Conservation (phyloP, 2,888 invertebrate species). For the Agrotis clavis region DNA sequence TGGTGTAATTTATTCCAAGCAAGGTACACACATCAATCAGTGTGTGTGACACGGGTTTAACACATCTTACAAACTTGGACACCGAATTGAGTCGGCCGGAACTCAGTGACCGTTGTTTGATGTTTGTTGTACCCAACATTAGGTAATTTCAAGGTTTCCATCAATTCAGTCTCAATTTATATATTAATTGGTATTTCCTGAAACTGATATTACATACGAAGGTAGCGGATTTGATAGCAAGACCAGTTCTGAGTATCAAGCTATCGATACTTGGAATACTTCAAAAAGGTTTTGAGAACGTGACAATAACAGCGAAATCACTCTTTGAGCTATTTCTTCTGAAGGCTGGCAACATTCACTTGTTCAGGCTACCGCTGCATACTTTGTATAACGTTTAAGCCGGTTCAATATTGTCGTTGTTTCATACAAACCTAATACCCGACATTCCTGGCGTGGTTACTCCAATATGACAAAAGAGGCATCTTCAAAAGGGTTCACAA, state of each 20-base stretch:
- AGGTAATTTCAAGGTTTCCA: constrained; percentile 18
- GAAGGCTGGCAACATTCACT: background rate
- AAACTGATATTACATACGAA: background rate
- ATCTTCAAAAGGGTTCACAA: constrained; percentile 34
- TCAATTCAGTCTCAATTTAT: background rate
- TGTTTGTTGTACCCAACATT: constrained; percentile 15
- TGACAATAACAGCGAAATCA: background rate
- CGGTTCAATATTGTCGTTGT: constrained; percentile 3
- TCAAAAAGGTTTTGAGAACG: background rate
- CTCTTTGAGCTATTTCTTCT: background rate
- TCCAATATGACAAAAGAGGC: constrained; percentile 22
- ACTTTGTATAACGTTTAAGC: background rate
- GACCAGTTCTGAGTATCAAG: background rate
- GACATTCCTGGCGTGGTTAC: background rate
- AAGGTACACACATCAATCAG: constrained; percentile 49
- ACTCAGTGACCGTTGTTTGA: constrained; percentile 26
- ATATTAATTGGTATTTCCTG: constrained; percentile 5
- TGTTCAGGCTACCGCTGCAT: background rate
- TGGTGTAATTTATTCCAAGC: constrained; percentile 33
- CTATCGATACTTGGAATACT: constrained; percentile 2
- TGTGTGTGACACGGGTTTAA: constrained; percentile 41
- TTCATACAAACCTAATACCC: constrained; percentile 12
- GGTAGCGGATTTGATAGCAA: background rate
- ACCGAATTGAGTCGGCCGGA: constrained; percentile 13
- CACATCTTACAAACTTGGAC: constrained; percentile 42